These are phyloP conservation scores for Elanoides forficatus DNA, from an alignment of 2,113 vertebrate species.

Conservation along the genomic window DNA sequence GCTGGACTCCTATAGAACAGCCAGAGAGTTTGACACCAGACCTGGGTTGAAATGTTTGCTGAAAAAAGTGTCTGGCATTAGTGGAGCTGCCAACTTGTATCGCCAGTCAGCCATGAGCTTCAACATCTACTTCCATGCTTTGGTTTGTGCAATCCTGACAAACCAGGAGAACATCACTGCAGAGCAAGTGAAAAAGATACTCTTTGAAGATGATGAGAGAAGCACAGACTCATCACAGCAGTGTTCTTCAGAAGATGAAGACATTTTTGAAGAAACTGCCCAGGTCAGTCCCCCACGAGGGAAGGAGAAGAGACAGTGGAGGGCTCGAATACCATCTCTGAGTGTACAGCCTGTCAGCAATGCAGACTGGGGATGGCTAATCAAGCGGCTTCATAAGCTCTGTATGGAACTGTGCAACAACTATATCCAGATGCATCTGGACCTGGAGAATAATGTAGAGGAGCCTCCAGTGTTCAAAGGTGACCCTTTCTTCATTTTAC, in stretches of 20 bases:
- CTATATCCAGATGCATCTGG: conserved; percentile 96
- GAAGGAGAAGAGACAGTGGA: conserved; percentile 87
- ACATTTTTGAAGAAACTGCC: conserved; percentile 96
- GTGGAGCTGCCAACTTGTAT: conserved; percentile 92
- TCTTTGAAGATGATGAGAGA: conserved; percentile 90
- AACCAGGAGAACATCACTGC: conserved; percentile 87
- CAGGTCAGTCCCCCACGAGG: conserved; percentile 93
- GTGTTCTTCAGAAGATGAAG: conserved; percentile 95
- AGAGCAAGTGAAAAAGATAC: conserved; percentile 91
- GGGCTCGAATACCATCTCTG: conserved; percentile 82
- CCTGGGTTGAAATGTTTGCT: conserved; percentile 94
- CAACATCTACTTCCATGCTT: conserved; percentile 93
- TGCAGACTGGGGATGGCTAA: conserved; percentile 92
- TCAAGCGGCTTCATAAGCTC: conserved; percentile 90
- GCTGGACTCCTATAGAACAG: conserved; percentile 93
- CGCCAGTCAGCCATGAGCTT: conserved; percentile 97
- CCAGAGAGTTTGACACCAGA: conserved; percentile 93
- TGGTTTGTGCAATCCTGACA: conserved; percentile 88
- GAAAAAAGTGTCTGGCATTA: conserved; percentile 95
- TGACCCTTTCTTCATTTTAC: conserved; percentile 85
- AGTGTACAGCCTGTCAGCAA: conserved; percentile 87
- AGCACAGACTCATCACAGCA: conserved; percentile 92
- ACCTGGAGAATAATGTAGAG: conserved; percentile 85
- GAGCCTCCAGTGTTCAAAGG: conserved; percentile 75
- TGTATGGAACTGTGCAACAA: conserved; percentile 93